phyloP scores from a whole-genome alignment of 2,888 invertebrate genomes.

The Drosophila basisetae region DNA sequence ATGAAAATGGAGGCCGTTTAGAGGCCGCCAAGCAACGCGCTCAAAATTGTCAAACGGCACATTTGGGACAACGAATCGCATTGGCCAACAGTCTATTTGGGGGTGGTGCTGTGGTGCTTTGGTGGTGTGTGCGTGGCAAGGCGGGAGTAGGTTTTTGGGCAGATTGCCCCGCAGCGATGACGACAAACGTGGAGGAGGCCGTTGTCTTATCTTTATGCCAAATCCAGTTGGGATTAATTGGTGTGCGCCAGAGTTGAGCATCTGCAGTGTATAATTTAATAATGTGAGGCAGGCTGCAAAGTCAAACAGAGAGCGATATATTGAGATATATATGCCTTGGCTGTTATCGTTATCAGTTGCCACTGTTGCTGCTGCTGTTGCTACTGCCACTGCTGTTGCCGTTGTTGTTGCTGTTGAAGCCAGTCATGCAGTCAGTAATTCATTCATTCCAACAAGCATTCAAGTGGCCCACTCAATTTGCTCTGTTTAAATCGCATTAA shows the following conservation, averaged over 20 bases:
- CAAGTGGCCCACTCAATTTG: slow-evolving; percentile 80
- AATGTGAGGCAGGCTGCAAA: slow-evolving; percentile 62
- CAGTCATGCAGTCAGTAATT: slow-evolving; percentile 32
- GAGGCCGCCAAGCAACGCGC: slow-evolving; percentile 68
- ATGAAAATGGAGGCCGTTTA: slow-evolving; percentile 49
- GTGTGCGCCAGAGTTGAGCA: slow-evolving; percentile 57
- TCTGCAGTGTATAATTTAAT: slow-evolving; percentile 78
- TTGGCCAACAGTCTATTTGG: slow-evolving; percentile 12
- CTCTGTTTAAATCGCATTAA: slow-evolving; percentile 80
- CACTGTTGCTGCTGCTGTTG: slow-evolving; percentile 12
- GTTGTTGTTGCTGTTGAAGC: slow-evolving; percentile 23
- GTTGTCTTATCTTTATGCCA: slow-evolving; percentile 78
- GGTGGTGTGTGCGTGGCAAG: no score
- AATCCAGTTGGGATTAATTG: slow-evolving; percentile 82
- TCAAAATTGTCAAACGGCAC: slow-evolving; percentile 73
- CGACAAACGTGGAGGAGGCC: slow-evolving; percentile 39
- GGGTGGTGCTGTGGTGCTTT: background rate
- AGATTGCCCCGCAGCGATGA: slow-evolving; percentile 62
- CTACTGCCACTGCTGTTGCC: slow-evolving; percentile 10
- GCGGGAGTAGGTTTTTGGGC: slow-evolving; percentile 29
- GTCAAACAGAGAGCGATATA: slow-evolving; percentile 10
- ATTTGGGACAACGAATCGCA: slow-evolving; percentile 39
- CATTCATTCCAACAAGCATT: slow-evolving; percentile 61
- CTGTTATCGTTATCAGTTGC: slow-evolving; percentile 66
- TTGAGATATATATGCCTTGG: slow-evolving; percentile 13